phyloP scores from a whole-genome alignment of 2,888 invertebrate genomes.

The Pasiphila rectangulata region DNA sequence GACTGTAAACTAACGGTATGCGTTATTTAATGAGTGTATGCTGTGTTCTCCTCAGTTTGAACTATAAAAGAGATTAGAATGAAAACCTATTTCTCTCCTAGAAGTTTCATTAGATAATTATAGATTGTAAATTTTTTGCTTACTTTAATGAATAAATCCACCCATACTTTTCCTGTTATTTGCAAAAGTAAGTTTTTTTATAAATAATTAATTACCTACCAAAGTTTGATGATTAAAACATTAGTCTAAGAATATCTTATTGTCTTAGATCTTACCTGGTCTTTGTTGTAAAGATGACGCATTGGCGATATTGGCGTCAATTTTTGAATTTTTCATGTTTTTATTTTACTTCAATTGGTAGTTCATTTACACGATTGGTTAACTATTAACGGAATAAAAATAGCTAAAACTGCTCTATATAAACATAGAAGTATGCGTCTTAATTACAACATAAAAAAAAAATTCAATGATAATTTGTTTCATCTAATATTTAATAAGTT shows the following conservation, averaged over 20 bases:
- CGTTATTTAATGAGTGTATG: too few relatives aligned
- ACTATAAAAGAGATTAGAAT: too few relatives aligned
- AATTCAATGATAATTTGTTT: too few relatives aligned
- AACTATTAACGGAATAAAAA: background rate
- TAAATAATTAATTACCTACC: conserved; percentile 38
- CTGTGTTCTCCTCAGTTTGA: too few relatives aligned
- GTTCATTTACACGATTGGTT: too few relatives aligned
- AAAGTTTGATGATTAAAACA: conserved; percentile 42
- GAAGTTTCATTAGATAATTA: background rate
- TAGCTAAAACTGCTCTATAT: background rate
- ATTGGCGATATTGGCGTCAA: too few relatives aligned
- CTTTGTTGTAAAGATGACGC: too few relatives aligned
- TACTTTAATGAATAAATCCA: background rate
- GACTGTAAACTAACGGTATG: too few relatives aligned
- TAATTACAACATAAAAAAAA: too few relatives aligned
- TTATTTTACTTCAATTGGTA: background rate
- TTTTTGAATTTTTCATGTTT: background rate
- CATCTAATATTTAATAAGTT: too few relatives aligned
- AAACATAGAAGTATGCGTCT: too few relatives aligned
- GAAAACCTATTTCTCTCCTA: too few relatives aligned
- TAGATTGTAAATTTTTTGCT: background rate
- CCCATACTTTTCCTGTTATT: conserved; percentile 5
- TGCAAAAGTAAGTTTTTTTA: conserved; percentile 1
- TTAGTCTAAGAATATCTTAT: conserved; percentile 22
- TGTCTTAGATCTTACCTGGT: background rate